Evolutionary conservation across 2,888 invertebrate species (phyloP).

Genomic region (Epinotia brunnichana): DNA sequence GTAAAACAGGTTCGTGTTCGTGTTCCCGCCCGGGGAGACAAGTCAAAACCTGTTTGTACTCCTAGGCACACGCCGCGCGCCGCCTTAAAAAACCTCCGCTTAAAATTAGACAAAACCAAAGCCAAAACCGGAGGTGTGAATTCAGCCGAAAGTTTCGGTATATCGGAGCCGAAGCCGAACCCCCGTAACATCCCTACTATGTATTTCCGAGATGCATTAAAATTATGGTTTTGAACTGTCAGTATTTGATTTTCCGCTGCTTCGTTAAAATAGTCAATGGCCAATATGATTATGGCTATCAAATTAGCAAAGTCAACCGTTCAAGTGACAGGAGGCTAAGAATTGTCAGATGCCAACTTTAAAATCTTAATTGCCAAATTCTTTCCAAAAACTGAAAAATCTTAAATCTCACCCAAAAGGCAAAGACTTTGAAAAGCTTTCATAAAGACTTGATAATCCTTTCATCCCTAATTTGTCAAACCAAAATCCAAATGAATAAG

Average conservation of each 20-base stretch:
- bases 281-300: background rate
- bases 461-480: background rate
- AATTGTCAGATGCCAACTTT: too few relatives aligned
- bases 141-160: constrained; percentile 6
- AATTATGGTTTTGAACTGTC: background rate
- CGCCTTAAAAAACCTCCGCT: background rate
- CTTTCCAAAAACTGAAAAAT: background rate
- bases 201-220: background rate
- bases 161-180: constrained; percentile 4
- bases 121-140: background rate
- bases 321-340: too few relatives aligned
- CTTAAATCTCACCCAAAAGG: too few relatives aligned
- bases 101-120: background rate
- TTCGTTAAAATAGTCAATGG: background rate
- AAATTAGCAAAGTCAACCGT: background rate
- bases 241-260: background rate
- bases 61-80: too few relatives aligned
- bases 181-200: constrained; percentile 1
- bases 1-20: too few relatives aligned
- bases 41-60: too few relatives aligned
- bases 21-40: too few relatives aligned
- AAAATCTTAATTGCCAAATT: background rate
- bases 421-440: too few relatives aligned
- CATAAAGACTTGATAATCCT: background rate
- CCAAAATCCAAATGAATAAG: constrained; percentile 1